These are phyloP conservation scores for Cryptoprocta ferox DNA, from an alignment of 2,797 vertebrate genomes.

Conservation along the genomic window DNA sequence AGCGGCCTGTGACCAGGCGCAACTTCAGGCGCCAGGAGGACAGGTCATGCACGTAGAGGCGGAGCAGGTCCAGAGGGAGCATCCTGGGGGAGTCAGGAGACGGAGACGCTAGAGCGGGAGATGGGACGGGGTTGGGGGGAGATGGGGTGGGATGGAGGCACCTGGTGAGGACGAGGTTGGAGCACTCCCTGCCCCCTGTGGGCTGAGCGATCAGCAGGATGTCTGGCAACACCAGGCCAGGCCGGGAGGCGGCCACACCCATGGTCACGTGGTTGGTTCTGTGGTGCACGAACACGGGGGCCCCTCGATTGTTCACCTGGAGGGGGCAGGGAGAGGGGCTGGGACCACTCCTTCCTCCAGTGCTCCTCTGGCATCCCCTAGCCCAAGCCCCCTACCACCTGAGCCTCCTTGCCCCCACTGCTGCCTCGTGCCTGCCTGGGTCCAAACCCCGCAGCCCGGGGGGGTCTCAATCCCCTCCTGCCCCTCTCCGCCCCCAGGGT, in stretches of 20 bases:
- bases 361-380: background rate
- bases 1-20: constrained; percentile 60
- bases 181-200: rapidly evolving
- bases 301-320: constrained; percentile 80
- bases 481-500: background rate
- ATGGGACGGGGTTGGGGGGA: too few species aligned
- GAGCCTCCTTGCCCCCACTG: background rate
- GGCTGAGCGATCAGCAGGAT: constrained; percentile 76
- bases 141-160: background rate
- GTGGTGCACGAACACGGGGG: constrained; percentile 65
- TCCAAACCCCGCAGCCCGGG: background rate
- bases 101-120: rapidly evolving
- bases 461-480: background rate
- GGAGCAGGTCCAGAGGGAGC: constrained; percentile 65
- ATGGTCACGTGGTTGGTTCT: constrained; percentile 69
- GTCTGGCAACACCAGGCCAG: constrained; percentile 68
- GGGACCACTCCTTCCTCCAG: background rate
- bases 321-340: background rate
- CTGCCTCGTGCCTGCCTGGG: background rate
- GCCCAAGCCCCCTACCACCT: background rate
- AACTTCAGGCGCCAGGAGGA: constrained; percentile 70
- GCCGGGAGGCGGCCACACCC: constrained; percentile 74
- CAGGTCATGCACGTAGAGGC: constrained; percentile 63
- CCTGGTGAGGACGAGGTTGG: constrained; percentile 75
- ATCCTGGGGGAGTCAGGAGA: constrained; percentile 63